A percentile compares a stretch with the other conserved stretches of the same genome.
Evolutionary conservation across 1,140 invertebrate genomes (phyloP).

Genomic region (Platorchestia sp.): DNA sequence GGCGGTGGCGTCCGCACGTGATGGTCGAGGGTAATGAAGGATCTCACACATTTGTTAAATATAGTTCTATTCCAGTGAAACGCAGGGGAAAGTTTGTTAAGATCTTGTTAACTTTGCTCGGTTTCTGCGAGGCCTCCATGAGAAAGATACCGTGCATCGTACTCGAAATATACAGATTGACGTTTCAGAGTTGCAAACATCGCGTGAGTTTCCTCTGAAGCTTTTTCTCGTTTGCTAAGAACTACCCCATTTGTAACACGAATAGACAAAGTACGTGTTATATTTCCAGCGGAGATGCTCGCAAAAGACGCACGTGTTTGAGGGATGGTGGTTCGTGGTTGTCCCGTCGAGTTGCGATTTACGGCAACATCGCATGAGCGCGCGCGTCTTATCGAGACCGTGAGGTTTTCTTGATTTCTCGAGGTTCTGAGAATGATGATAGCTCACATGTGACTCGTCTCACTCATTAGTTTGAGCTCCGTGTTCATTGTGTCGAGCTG

Average conservation of each 20-base stretch:
- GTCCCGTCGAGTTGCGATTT: not conserved
- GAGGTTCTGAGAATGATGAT: not conserved
- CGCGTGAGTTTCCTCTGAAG: not conserved
- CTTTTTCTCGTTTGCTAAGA: not conserved
- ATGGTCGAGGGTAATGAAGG: not conserved
- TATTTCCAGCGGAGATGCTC: not conserved
- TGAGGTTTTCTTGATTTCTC: not conserved
- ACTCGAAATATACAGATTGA: not conserved
- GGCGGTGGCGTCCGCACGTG: not conserved
- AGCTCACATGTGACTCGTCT: not conserved
- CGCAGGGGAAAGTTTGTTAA: not conserved
- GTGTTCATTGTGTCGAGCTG: not conserved
- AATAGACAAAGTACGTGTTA: not conserved
- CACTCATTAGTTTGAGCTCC: not conserved
- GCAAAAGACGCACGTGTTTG: not conserved
- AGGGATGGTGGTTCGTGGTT: not conserved
- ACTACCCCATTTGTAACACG: not conserved
- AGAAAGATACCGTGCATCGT: not conserved
- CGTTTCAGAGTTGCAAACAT: not conserved
- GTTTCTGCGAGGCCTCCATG: not conserved
- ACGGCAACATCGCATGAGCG: not conserved
- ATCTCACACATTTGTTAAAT: not conserved
- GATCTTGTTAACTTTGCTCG: not conserved
- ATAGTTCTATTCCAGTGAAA: not conserved
- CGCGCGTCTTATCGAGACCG: not conserved